Evolutionary conservation across 2,888 invertebrate genomes (phyloP), one percentile per base, ranked within the genome.

Genomic region (Portevinia maculata): DNA sequence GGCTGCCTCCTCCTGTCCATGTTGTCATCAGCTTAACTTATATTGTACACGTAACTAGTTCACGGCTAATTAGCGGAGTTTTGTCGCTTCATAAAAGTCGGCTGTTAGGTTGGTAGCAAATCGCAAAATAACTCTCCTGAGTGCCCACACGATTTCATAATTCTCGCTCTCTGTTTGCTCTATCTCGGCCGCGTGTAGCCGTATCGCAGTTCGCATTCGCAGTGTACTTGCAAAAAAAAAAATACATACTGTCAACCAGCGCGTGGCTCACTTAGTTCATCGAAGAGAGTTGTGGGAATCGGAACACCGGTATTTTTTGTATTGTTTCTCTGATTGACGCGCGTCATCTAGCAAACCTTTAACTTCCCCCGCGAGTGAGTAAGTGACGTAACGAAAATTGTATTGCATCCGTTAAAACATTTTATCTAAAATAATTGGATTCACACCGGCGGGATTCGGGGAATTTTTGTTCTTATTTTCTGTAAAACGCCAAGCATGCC

Each of bases 401-500:
- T 5, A 17, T n/a, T 48, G 48, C 11, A 37, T 76, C 53, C 39
- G 60, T 48, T 59, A 67, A 69, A 59, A 53, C 53, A 46, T 32
- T 64, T 48, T 64, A 50, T 65, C 55, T 74, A 1, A 7, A 11
- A 46, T 19, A 34, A n/a, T 21, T 8, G 32, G 15, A 53, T 41
- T n/a, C n/a, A n/a, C n/a, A n/a, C 9, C 19, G 24, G 24, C 9
- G n/a, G n/a, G 7, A 9, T 55, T 34, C 9, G 15, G 8, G 3
- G 1, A 7, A 34, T 19, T 41, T 60, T n/a, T 30, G 15, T 11
- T 19, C 28, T 44, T n/a, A 30, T 17, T 11, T 13, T 24, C 7
- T 13, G 17, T 39, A 39, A 6, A 24, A 19, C 15, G 19, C n/a
- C 1, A 28, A 44, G 76, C 74, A 93, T 93, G 93, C 93, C 93